Evolutionary conservation across 2,888 invertebrate species (phyloP), one percentile per base, ranked within the genome.

Genomic region (Phoenoteleia sp.): DNA sequence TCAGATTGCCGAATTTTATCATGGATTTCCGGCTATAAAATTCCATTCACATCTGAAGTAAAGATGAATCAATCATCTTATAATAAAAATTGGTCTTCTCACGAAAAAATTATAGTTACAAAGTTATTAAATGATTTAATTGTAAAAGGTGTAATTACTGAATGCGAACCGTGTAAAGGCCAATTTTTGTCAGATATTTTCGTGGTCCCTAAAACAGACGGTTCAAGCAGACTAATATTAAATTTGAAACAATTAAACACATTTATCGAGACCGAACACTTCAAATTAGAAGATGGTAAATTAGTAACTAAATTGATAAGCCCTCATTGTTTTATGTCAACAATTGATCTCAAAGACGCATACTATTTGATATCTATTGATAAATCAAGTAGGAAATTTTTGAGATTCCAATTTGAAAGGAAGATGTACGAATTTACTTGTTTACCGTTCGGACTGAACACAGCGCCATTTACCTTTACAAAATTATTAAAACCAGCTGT

Each of bases 281-380:
- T 87, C n/a, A 86, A 87, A 60, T 42, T 87, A 27, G 85, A 86
- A 66, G 82, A 87, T 72, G 33, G 69, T 3, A 83, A 71, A 69
- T 67, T 76, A 9, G 75, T 72, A 3, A 11, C 19, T 5, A 77
- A 66, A 49, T 56, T 85, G 9, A 39, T 85, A 0, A 45, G 3
- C 17, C n/a, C 27, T 9, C 13, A 49, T 67, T 67, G 39, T 62
- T 86, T 75, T 42, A 86, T 85, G 76, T 33, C 69, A 21, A 82
- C 54, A 9, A n/a, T 86, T 15, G 87, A 84, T 56, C 7, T 85
- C 2, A 79, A 85, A 47, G 86, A 85, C 33, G 81, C 85, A 0
- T 86, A 82, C 52, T 86, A 77, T 47, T n/a, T 66, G 25, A 25
- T 88, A 0, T 74, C 85, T 3, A 42, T 87, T 13, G 2, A 47